These are phyloP conservation scores for Melanostoma mellinum DNA, from an alignment of 2,888 invertebrate genomes.

Conservation along the genomic window DNA sequence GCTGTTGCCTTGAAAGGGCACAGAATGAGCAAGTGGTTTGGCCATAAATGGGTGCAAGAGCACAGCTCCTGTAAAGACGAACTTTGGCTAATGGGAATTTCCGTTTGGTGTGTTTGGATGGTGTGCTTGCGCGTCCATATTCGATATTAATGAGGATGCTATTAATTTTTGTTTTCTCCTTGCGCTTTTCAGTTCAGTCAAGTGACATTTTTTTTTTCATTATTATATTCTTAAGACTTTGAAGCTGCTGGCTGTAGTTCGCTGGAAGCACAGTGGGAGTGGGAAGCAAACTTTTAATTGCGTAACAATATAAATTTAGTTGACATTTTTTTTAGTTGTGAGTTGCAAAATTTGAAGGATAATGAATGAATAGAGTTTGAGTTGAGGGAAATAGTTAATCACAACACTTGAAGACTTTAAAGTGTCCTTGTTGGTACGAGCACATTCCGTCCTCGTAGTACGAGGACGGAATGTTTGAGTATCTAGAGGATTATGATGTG, in stretches of 20 bases:
- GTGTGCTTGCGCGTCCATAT: slow-evolving; percentile 59
- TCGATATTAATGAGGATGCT: slow-evolving; percentile 69
- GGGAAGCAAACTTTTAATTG: slow-evolving; percentile 63
- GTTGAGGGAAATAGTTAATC: slow-evolving; percentile 6
- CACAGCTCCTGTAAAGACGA: slow-evolving; percentile 35
- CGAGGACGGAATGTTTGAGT: too few relatives aligned
- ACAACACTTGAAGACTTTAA: too few relatives aligned
- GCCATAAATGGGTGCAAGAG: slow-evolving; percentile 10
- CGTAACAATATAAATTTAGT: slow-evolving; percentile 65
- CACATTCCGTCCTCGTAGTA: too few relatives aligned
- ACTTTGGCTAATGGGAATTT: slow-evolving; percentile 70
- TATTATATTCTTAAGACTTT: not conserved
- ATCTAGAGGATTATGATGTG: too few relatives aligned
- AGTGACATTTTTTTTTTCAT: slow-evolving; percentile 1
- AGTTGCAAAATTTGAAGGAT: slow-evolving; percentile 22
- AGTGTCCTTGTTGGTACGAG: too few relatives aligned
- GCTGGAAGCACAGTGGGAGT: not conserved
- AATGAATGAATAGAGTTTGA: slow-evolving; percentile 19
- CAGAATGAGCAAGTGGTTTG: not conserved
- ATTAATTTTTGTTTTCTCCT: slow-evolving; percentile 36
- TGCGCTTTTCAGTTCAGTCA: slow-evolving; percentile 1
- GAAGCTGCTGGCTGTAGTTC: not conserved
- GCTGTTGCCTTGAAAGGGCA: not conserved
- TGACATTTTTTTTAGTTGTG: slow-evolving; percentile 24
- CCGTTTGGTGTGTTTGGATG: slow-evolving; percentile 54